A percentile compares a stretch with the other conserved stretches of the same genome.
Conservation (phyloP, 2,113 vertebrate genomes). For the Chunga burmeisteri region DNA sequence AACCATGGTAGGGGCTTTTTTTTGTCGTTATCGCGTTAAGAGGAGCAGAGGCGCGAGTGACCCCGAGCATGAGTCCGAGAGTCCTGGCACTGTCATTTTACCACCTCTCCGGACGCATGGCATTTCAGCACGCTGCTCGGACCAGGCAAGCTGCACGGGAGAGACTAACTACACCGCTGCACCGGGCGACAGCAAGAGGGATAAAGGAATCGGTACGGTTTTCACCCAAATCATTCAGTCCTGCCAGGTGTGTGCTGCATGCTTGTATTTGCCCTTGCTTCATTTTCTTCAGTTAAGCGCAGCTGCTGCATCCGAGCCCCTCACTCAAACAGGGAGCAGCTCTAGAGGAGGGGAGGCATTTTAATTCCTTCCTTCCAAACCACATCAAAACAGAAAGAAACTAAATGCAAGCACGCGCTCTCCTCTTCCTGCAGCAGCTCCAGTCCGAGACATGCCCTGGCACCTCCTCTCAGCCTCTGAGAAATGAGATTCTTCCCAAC, state of each 20-base stretch:
- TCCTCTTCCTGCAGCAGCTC: slow-evolving; percentile 31
- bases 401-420: neutral
- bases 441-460: slow-evolving; percentile 15
- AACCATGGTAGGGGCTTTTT: slow-evolving; percentile 66
- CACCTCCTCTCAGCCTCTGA: slow-evolving; percentile 32
- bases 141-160: neutral
- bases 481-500: slow-evolving; percentile 10
- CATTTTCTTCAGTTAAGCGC: slow-evolving; percentile 11
- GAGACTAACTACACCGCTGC: neutral
- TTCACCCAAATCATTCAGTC: neutral
- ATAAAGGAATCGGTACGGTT: neutral
- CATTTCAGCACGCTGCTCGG: neutral
- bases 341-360: slow-evolving; percentile 9
- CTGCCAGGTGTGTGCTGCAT: neutral
- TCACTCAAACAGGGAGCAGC: neutral
- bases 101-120: neutral
- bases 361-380: neutral
- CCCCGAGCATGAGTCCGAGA: neutral
- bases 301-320: neutral
- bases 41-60: neutral
- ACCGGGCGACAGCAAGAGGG: neutral
- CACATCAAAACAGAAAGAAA: neutral
- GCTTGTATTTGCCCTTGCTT: neutral
- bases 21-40: neutral
- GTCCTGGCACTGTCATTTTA: neutral